Percentiles rank a stretch among this genome's conserved stretches.
phyloP scores from a whole-genome alignment of 2,888 invertebrate species.

The Celastrina argiolus region DNA sequence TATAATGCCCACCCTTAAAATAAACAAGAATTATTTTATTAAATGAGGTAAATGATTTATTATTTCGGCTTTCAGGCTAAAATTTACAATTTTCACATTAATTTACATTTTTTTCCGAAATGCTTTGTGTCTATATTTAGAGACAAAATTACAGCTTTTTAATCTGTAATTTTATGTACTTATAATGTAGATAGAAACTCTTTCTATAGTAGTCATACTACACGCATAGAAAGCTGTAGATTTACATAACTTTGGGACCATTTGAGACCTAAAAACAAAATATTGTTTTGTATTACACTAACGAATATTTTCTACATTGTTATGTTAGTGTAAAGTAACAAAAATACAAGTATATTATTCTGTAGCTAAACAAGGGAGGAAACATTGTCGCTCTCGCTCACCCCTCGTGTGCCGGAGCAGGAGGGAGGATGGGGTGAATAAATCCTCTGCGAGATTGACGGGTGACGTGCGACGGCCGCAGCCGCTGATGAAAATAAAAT shows the following conservation, averaged over 20 bases:
- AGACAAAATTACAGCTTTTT: no score
- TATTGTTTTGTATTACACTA: no score
- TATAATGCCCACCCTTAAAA: constrained; percentile 12
- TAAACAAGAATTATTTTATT: constrained; percentile 17
- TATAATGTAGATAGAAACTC: no score
- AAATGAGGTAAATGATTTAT: constrained; percentile 15
- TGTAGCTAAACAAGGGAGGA: constrained; percentile 5
- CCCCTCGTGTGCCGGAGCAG: constrained; percentile 23
- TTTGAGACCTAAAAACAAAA: no score
- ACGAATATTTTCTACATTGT: background rate
- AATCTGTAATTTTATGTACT: no score
- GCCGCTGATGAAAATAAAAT: constrained; percentile 26
- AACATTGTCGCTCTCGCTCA: constrained; percentile 22
- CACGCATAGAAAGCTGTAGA: background rate
- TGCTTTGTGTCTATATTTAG: no score
- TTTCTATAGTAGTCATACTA: no score
- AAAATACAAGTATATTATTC: constrained; percentile 11
- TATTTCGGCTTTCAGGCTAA: background rate
- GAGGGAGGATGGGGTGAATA: constrained; percentile 36
- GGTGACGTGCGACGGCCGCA: constrained; percentile 39
- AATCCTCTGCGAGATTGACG: constrained; percentile 65
- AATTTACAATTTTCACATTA: background rate
- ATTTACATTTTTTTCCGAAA: no score
- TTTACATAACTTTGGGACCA: background rate
- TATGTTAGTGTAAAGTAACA: background rate